phyloP scores from a whole-genome alignment of 2,888 invertebrate genomes.

The Camptogramma bilineatum region DNA sequence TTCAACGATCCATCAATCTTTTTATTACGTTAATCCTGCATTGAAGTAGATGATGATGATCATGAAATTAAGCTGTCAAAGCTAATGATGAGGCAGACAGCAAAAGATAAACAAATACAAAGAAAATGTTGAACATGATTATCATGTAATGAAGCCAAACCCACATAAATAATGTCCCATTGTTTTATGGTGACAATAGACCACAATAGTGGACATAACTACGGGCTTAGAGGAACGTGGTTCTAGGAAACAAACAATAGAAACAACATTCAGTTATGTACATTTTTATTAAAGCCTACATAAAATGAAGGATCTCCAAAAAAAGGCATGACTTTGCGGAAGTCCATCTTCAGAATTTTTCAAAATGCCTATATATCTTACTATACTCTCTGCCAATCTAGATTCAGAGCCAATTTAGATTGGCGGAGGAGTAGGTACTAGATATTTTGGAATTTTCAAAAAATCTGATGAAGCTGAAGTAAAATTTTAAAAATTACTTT shows the following conservation, averaged over 20 bases:
- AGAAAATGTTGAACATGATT: slow-evolving; percentile 20
- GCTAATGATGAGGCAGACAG: not conserved
- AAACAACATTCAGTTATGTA: not conserved
- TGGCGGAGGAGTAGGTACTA: too few relatives aligned
- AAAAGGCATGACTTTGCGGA: too few relatives aligned
- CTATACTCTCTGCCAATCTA: too few relatives aligned
- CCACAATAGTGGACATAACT: slow-evolving; percentile 19
- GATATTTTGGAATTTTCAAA: too few relatives aligned
- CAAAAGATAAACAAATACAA: not conserved
- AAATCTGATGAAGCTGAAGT: too few relatives aligned
- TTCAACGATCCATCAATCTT: too few relatives aligned
- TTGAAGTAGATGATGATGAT: too few relatives aligned
- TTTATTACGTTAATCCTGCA: too few relatives aligned
- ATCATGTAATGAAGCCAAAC: slow-evolving; percentile 26
- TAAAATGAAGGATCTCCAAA: not conserved
- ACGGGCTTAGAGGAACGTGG: slow-evolving; percentile 14
- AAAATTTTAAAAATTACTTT: too few relatives aligned
- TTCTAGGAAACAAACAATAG: slow-evolving; percentile 2
- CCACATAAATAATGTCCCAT: slow-evolving; percentile 29
- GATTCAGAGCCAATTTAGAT: too few relatives aligned
- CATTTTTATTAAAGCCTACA: not conserved
- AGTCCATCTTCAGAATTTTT: too few relatives aligned
- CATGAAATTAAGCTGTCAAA: not conserved
- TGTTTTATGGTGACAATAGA: slow-evolving; percentile 35
- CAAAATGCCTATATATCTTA: too few relatives aligned